Evolutionary conservation across 2,888 invertebrate genomes (phyloP).

Genomic region (Ormyrus nitidulus): DNA sequence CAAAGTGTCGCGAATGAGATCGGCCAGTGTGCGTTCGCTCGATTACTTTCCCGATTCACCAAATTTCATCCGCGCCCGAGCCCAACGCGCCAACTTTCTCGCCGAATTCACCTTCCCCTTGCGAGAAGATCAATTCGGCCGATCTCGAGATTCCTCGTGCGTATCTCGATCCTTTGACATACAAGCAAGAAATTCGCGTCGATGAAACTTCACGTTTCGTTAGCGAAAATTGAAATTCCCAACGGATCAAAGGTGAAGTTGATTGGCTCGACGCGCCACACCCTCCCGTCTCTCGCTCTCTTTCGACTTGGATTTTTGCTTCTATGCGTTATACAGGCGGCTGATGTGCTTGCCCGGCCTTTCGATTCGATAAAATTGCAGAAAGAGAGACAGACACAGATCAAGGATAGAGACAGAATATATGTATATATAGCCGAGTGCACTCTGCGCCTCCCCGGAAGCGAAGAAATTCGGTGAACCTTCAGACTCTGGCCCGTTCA

Average conservation of each 20-base stretch:
- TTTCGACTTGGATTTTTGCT: background rate
- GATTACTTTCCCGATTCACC: slow-evolving; percentile 45
- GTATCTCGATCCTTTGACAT: background rate
- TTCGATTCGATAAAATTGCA: background rate
- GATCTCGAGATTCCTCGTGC: background rate
- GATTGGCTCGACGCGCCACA: background rate
- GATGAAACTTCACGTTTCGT: background rate
- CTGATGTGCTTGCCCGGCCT: background rate
- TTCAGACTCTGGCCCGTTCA: background rate
- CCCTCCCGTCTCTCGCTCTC: background rate
- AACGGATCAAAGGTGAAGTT: slow-evolving; percentile 1
- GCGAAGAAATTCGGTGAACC: slow-evolving; percentile 49
- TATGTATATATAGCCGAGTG: background rate
- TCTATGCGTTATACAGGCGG: background rate
- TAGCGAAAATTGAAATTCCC: background rate
- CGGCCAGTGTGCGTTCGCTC: slow-evolving; percentile 19
- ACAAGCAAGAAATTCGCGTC: background rate
- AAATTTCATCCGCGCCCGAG: slow-evolving; percentile 23
- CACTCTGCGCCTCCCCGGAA: background rate
- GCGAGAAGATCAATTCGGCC: background rate
- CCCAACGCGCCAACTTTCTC: too few relatives aligned
- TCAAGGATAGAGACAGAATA: slow-evolving; percentile 23
- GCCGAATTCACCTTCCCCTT: background rate
- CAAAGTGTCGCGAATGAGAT: slow-evolving; percentile 42
- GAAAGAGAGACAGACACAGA: slow-evolving; percentile 37